Conservation (phyloP, 2,797 vertebrate species). For the Sebastes variabilis region DNA sequence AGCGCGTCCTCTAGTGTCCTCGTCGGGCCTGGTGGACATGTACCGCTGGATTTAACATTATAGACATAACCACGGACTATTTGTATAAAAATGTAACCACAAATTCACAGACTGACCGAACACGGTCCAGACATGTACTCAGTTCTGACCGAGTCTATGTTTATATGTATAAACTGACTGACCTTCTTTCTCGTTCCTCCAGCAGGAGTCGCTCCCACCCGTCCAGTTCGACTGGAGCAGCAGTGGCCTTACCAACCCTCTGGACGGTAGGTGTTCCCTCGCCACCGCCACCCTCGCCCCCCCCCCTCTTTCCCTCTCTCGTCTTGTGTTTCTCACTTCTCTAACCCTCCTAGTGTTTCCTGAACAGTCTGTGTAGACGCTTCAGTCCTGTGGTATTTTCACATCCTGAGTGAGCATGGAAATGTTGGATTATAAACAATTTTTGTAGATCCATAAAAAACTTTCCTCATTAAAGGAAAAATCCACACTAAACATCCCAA, state of each 20-base stretch:
- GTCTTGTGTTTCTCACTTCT: background rate
- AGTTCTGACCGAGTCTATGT: background rate
- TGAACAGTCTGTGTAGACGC: background rate
- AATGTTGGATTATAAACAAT: background rate
- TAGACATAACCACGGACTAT: too few species aligned
- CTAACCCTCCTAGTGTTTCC: background rate
- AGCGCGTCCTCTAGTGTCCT: too few species aligned
- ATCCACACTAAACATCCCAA: background rate
- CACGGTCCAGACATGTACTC: too few species aligned
- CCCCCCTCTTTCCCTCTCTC: background rate
- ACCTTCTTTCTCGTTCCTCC: background rate
- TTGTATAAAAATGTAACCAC: fast-evolving
- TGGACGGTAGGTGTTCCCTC: conserved; percentile 92
- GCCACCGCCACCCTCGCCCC: conserved; percentile 62
- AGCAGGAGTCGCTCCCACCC: conserved; percentile 95
- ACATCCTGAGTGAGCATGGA: background rate
- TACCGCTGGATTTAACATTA: too few species aligned
- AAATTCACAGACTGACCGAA: too few species aligned
- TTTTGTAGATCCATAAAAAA: background rate
- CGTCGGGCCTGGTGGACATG: too few species aligned
- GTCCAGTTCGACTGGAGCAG: conserved; percentile 99
- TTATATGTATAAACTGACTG: background rate
- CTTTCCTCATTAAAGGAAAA: background rate
- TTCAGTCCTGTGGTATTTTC: background rate
- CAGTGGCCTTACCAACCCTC: conserved; percentile 99